phyloP scores from a whole-genome alignment of 2,888 invertebrate genomes.

The Taphrorychus bicolor region DNA sequence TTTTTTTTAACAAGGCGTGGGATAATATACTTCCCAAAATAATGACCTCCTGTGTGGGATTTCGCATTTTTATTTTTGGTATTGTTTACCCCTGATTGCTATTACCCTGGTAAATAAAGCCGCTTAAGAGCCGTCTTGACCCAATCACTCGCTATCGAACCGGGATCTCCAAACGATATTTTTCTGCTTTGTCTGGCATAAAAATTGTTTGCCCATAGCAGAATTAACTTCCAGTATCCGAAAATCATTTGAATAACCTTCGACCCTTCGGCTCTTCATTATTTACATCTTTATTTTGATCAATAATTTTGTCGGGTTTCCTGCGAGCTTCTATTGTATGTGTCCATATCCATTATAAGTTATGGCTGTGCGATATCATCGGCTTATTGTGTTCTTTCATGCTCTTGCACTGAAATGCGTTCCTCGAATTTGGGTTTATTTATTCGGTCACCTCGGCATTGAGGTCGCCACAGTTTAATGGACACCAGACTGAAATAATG shows the following conservation, averaged over 20 bases:
- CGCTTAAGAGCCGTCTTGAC: not conserved
- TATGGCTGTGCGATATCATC: constrained; percentile 51
- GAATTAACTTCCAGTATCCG: constrained; percentile 35
- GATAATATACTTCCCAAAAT: too few relatives aligned
- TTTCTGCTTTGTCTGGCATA: constrained; percentile 25
- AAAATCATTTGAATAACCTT: constrained; percentile 52
- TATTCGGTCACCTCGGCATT: constrained; percentile 28
- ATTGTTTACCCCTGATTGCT: too few relatives aligned
- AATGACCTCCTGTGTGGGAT: too few relatives aligned
- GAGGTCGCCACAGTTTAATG: constrained; percentile 23
- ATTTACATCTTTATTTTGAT: constrained; percentile 51
- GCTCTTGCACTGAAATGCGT: constrained; percentile 39
- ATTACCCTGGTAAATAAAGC: constrained; percentile 12
- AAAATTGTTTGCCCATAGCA: constrained; percentile 29
- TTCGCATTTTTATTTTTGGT: too few relatives aligned
- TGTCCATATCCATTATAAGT: constrained; percentile 53
- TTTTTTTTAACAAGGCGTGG: too few relatives aligned
- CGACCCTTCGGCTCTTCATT: constrained; percentile 52
- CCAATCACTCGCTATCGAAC: constrained; percentile 11
- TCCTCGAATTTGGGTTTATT: constrained; percentile 31
- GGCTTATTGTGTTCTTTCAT: constrained; percentile 49
- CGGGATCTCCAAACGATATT: constrained; percentile 28
- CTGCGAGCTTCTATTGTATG: constrained; percentile 44
- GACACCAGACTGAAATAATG: constrained; percentile 18
- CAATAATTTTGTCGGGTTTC: constrained; percentile 53